Conservation (phyloP, 2,113 vertebrate genomes). For the Hydrolagus affinis region DNA sequence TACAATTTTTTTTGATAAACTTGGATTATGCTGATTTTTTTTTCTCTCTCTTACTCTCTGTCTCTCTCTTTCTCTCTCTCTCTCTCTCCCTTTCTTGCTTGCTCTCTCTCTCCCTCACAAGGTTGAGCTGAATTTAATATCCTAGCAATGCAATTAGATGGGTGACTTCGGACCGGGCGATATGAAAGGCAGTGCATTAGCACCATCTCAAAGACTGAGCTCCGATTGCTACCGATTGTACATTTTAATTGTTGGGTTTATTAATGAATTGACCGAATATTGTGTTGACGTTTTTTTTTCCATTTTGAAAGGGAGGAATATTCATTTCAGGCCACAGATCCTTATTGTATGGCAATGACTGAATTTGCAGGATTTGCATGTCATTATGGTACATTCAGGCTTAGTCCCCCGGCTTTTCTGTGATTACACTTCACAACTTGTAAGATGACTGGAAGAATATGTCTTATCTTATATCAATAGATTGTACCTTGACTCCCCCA, state of each 20-base stretch:
- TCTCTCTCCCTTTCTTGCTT: too few relatives aligned
- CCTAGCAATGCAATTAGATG: slow-evolving; percentile 10
- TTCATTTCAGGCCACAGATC: background rate
- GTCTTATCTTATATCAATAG: slow-evolving; percentile 6
- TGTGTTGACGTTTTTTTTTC: slow-evolving; percentile 19
- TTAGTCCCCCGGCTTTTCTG: slow-evolving; percentile 5
- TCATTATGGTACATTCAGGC: slow-evolving; percentile 16
- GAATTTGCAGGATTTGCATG: slow-evolving; percentile 21
- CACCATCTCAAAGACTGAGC: background rate
- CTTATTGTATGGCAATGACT: slow-evolving; percentile 27
- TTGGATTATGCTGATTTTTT: slow-evolving; percentile 57
- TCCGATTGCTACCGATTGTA: background rate
- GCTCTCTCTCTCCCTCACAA: background rate
- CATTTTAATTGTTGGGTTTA: slow-evolving; percentile 14
- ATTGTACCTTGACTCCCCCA: background rate
- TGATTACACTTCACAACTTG: slow-evolving; percentile 26
- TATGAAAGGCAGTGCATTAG: background rate
- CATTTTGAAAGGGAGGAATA: slow-evolving; percentile 2
- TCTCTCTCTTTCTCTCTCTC: too few relatives aligned
- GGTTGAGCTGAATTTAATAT: slow-evolving; percentile 20
- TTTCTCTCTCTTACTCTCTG: too few relatives aligned
- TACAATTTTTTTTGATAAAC: slow-evolving; percentile 79
- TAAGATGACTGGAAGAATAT: slow-evolving; percentile 13
- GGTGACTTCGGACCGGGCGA: slow-evolving; percentile 2
- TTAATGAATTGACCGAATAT: slow-evolving; percentile 29